These are phyloP conservation scores for Eumerus sabulonum DNA, from an alignment of 2,888 invertebrate genomes.

Conservation along the genomic window DNA sequence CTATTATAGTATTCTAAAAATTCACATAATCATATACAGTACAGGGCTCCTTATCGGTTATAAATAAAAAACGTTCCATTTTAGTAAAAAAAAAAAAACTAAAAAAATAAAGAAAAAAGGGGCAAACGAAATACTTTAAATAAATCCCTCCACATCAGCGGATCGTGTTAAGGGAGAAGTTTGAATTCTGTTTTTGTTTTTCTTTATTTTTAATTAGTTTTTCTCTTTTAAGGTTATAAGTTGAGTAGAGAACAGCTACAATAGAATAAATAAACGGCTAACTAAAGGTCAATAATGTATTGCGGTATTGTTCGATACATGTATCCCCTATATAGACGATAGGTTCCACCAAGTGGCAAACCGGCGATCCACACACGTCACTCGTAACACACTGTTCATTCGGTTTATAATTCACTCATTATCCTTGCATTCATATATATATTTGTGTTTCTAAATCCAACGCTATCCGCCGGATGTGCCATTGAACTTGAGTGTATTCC, in stretches of 20 bases:
- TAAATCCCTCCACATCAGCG: background rate
- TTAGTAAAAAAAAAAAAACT: background rate
- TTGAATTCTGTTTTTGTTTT: background rate
- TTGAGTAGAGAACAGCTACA: constrained; percentile 53
- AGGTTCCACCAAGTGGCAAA: no score
- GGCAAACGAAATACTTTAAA: no score
- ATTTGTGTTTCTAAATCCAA: constrained; percentile 27
- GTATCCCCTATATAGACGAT: no score
- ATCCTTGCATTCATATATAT: background rate
- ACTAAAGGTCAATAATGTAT: constrained; percentile 32
- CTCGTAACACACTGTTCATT: constrained; percentile 18
- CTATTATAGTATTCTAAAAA: constrained; percentile 47
- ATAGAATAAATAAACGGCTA: constrained; percentile 61
- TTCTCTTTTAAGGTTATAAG: constrained; percentile 23
- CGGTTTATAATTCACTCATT: background rate
- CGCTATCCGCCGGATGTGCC: background rate
- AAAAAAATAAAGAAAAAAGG: constrained; percentile 1
- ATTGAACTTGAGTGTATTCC: no score
- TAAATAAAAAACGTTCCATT: constrained; percentile 31
- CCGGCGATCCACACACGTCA: constrained; percentile 40
- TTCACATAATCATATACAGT: constrained; percentile 44
- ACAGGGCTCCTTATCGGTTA: constrained; percentile 39
- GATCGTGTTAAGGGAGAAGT: constrained; percentile 24
- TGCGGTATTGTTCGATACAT: no score
- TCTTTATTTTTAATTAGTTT: constrained; percentile 3